Evolutionary conservation across 2,888 invertebrate genomes (phyloP).

Genomic region (Psylliodes chrysocephalus): DNA sequence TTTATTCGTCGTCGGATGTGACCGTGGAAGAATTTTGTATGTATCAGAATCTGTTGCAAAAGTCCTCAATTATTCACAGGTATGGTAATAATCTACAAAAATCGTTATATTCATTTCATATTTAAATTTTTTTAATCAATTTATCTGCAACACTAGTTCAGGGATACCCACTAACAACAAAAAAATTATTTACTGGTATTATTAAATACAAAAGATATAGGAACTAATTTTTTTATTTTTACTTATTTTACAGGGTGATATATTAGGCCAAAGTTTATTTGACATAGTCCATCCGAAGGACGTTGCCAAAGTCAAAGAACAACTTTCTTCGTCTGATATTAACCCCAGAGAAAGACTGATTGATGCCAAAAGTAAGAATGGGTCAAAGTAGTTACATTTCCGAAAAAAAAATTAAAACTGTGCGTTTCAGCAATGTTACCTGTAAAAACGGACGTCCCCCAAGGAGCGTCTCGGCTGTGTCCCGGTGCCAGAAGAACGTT

Average conservation of each 20-base stretch:
- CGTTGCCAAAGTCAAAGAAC: slow-evolving; percentile 94
- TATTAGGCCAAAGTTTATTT: slow-evolving; percentile 92
- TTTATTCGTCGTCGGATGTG: slow-evolving; percentile 92
- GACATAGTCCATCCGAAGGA: slow-evolving; percentile 95
- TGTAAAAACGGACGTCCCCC: slow-evolving; percentile 85
- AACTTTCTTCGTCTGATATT: slow-evolving; percentile 89
- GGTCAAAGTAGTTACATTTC: too few relatives aligned
- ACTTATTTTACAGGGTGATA: slow-evolving; percentile 72
- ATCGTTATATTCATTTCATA: too few relatives aligned
- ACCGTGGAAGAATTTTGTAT: slow-evolving; percentile 88
- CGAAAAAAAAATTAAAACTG: too few relatives aligned
- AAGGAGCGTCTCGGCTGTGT: slow-evolving; percentile 79
- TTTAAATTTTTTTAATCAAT: too few relatives aligned
- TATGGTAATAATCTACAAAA: too few relatives aligned
- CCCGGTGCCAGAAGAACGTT: slow-evolving; percentile 92
- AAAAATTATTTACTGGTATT: too few relatives aligned
- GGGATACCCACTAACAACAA: too few relatives aligned
- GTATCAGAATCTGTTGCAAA: slow-evolving; percentile 89
- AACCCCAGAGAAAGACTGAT: slow-evolving; percentile 89
- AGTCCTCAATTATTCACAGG: slow-evolving; percentile 85
- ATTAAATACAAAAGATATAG: too few relatives aligned
- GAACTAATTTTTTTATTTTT: too few relatives aligned
- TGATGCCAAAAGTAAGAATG: slow-evolving; percentile 92
- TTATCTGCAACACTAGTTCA: too few relatives aligned
- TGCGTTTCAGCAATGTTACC: slow-evolving; percentile 90